These are phyloP conservation scores for Grallaria varia DNA, from an alignment of 2,113 vertebrate species.

Conservation along the genomic window DNA sequence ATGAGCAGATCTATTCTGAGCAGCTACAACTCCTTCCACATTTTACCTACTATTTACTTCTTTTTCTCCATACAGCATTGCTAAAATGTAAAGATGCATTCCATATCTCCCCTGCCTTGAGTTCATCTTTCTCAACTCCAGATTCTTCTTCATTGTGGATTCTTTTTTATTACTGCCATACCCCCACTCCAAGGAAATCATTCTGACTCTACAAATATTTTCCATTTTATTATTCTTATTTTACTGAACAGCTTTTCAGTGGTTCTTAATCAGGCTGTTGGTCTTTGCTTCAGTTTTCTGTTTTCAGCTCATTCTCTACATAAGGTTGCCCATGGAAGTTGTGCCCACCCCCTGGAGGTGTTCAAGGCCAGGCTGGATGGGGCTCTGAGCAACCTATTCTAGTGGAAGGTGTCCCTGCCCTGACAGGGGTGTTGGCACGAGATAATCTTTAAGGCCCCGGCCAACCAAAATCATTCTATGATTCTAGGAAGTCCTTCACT, in stretches of 20 bases:
- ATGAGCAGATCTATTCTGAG: neutral
- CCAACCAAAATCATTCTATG: neutral
- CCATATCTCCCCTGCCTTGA: neutral
- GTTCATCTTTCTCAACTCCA: neutral
- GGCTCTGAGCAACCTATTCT: neutral
- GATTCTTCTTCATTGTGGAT: neutral
- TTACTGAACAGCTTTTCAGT: neutral
- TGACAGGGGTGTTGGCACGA: accelerated
- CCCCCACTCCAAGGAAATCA: neutral
- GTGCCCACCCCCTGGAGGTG: neutral
- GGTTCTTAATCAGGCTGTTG: neutral
- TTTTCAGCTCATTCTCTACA: neutral
- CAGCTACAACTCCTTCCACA: neutral
- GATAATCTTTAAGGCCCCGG: neutral
- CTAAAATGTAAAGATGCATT: neutral
- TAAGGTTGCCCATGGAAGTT: neutral
- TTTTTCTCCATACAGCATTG: neutral
- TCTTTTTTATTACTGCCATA: neutral
- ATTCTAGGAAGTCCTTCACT: neutral
- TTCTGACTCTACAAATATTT: neutral
- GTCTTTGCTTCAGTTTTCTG: neutral
- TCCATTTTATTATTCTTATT: neutral
- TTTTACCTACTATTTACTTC: neutral
- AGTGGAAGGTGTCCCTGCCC: neutral
- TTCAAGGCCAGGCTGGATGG: neutral